Evolutionary conservation across 2,888 invertebrate species (phyloP).

Genomic region (Leptopilina drosophilae): DNA sequence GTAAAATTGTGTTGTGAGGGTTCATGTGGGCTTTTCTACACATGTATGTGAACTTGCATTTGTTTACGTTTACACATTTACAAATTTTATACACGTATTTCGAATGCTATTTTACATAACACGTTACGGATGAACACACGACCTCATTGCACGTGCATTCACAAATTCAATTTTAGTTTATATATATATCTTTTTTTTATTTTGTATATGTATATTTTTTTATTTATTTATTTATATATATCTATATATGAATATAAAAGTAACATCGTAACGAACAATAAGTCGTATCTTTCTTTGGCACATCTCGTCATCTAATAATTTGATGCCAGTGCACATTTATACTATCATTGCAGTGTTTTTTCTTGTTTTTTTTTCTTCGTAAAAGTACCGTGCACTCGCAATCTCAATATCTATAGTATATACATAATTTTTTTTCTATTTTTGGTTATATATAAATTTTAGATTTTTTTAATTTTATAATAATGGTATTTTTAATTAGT

Average conservation of each 20-base stretch:
- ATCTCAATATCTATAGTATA: slow-evolving; percentile 18
- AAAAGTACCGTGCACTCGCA: not conserved
- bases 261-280: slow-evolving; percentile 65
- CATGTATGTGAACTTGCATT: slow-evolving; percentile 31
- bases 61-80: slow-evolving; percentile 34
- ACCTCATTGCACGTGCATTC: slow-evolving; percentile 31
- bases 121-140: slow-evolving; percentile 42
- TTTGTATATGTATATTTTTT: slow-evolving; percentile 22
- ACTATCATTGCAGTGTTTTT: not conserved
- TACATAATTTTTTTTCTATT: slow-evolving; percentile 23
- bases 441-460: slow-evolving; percentile 21
- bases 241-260: slow-evolving; percentile 63
- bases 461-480: not conserved
- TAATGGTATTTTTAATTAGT: not conserved
- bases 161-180: slow-evolving; percentile 47
- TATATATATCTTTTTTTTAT: slow-evolving; percentile 17
- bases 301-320: slow-evolving; percentile 61
- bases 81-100: slow-evolving; percentile 33
- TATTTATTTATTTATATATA: slow-evolving; percentile 50
- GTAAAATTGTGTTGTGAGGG: slow-evolving; percentile 18
- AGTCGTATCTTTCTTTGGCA: slow-evolving; percentile 67
- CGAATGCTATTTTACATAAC: slow-evolving; percentile 18
- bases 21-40: slow-evolving; percentile 16
- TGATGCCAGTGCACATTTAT: slow-evolving; percentile 38
- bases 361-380: not conserved